Evolutionary conservation across 2,113 vertebrate genomes (phyloP).

Genomic region (Pygathrix nemaeus): DNA sequence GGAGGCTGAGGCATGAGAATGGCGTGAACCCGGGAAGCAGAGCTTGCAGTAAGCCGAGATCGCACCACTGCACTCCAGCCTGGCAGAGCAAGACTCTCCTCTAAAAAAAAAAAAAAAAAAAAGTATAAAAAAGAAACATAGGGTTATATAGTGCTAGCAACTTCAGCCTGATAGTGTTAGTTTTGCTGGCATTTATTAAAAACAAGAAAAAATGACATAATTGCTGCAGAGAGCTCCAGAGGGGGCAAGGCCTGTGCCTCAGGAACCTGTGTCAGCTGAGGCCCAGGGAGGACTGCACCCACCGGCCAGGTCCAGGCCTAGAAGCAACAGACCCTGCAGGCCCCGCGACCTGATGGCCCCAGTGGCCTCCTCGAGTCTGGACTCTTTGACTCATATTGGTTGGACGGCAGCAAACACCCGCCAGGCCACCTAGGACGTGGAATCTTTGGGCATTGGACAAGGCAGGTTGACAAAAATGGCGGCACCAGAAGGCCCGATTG

Average conservation of each 20-base stretch:
- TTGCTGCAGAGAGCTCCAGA: background rate
- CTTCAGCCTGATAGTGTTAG: background rate
- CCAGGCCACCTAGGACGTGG: accelerated
- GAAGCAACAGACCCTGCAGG: too few species aligned
- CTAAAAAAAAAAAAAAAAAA: too few species aligned
- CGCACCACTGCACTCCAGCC: too few species aligned
- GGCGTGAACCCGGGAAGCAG: too few species aligned
- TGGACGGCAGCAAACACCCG: accelerated
- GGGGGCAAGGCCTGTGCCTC: too few species aligned
- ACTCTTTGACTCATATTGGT: accelerated
- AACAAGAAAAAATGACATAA: background rate
- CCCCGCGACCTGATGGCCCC: too few species aligned
- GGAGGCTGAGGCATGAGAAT: too few species aligned
- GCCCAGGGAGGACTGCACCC: background rate
- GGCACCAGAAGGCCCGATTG: background rate
- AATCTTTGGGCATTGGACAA: accelerated
- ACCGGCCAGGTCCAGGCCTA: background rate
- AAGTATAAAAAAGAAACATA: background rate
- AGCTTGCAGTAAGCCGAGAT: too few species aligned
- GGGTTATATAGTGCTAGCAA: background rate
- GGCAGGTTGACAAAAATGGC: background rate
- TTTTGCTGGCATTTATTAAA: background rate
- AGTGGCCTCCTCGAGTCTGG: background rate
- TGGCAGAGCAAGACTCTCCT: too few species aligned
- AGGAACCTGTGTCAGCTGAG: background rate